These are phyloP conservation scores for Spisula solida DNA, from an alignment of 2,888 invertebrate species.

Conservation along the genomic window DNA sequence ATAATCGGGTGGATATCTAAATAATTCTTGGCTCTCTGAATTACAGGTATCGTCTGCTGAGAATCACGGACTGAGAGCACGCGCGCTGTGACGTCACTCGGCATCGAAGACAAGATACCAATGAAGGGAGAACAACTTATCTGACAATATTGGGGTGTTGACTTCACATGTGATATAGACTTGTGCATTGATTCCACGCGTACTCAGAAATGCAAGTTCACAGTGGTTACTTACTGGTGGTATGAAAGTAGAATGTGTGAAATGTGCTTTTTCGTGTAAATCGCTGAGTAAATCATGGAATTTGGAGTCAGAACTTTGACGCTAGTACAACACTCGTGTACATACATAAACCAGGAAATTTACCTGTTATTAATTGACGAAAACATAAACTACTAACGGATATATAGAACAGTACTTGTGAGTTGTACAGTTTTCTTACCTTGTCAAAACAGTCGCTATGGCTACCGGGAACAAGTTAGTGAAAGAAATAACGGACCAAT, in stretches of 20 bases:
- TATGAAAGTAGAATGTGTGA: conserved; percentile 9
- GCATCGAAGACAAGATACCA: conserved; percentile 53
- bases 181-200: neutral
- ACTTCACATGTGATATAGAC: conserved; percentile 64
- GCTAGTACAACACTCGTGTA: conserved; percentile 1
- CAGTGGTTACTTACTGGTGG: neutral
- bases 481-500: conserved; percentile 87
- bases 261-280: conserved; percentile 17
- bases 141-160: conserved; percentile 69
- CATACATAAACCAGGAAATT: neutral
- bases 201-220: conserved; percentile 4
- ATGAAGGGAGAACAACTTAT: conserved; percentile 52
- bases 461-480: conserved; percentile 83
- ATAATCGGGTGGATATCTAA: conserved; percentile 45
- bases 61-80: conserved; percentile 41
- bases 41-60: conserved; percentile 64
- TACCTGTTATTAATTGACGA: neutral
- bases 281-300: conserved; percentile 6
- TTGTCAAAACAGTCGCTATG: conserved; percentile 70
- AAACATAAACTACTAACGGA: neutral
- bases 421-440: neutral
- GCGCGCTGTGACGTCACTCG: conserved; percentile 66
- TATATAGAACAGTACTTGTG: neutral
- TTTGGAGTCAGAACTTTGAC: neutral
- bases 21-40: conserved; percentile 44